Percentiles rank a stretch among this genome's conserved stretches.
These are phyloP conservation scores for Panthera tigris DNA, from an alignment of 2,113 vertebrate genomes.

Conservation along the genomic window DNA sequence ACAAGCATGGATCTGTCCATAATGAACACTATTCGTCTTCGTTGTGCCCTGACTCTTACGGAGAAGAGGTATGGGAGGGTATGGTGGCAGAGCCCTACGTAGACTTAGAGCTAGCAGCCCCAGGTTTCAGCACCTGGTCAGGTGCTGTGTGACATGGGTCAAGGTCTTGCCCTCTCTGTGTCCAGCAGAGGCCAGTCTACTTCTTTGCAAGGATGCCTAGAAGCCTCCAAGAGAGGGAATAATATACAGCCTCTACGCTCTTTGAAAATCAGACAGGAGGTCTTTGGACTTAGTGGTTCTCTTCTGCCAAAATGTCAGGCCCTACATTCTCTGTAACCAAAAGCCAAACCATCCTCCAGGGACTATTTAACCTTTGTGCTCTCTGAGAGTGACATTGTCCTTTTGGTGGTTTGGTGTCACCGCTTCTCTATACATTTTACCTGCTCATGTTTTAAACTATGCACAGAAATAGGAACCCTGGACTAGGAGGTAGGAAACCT, in stretches of 20 bases:
- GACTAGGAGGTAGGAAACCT: neutral
- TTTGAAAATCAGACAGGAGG: slow-evolving; percentile 61
- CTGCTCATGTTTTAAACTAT: neutral
- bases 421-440: neutral
- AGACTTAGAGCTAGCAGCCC: neutral
- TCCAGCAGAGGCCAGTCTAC: neutral
- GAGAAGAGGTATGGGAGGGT: neutral
- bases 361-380: neutral
- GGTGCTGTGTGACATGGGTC: neutral
- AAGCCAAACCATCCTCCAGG: slow-evolving; percentile 57
- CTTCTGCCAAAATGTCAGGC: slow-evolving; percentile 35
- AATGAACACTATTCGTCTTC: neutral
- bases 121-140: neutral
- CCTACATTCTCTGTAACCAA: slow-evolving; percentile 69
- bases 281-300: slow-evolving; percentile 75
- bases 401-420: neutral
- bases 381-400: neutral
- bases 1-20: neutral
- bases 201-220: neutral
- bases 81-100: neutral
- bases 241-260: slow-evolving; percentile 43
- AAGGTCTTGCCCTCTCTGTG: neutral
- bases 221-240: neutral
- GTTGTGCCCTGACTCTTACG: neutral
- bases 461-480: neutral